A percentile compares a stretch with the other conserved stretches of the same genome.
Evolutionary conservation across 2,888 invertebrate species (phyloP).

Genomic region (Acheta domesticus): DNA sequence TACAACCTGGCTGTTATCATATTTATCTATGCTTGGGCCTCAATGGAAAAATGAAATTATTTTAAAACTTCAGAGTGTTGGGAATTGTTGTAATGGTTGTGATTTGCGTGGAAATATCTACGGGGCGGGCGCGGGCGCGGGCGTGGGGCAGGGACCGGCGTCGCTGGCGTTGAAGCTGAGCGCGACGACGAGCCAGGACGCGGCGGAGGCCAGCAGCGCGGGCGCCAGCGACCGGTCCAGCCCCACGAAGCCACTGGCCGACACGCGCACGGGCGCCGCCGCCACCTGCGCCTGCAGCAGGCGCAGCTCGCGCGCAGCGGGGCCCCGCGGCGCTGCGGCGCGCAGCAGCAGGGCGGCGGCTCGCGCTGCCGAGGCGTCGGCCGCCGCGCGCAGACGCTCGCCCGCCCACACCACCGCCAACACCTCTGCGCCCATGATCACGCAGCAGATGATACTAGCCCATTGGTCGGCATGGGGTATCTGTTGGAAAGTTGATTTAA

Average conservation of each 20-base stretch:
- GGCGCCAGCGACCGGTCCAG: neutral
- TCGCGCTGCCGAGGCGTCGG: neutral
- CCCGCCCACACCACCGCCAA: neutral
- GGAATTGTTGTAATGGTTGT: no score
- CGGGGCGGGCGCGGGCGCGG: no score
- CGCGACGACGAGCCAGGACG: neutral
- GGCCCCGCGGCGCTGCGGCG: neutral
- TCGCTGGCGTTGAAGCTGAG: neutral
- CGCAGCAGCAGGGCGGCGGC: neutral
- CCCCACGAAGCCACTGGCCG: neutral
- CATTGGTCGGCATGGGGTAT: no score
- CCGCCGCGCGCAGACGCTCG: neutral
- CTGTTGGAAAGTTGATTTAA: no score
- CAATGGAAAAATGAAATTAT: no score
- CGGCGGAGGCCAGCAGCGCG: neutral
- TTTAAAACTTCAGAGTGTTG: no score
- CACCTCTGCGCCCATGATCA: neutral
- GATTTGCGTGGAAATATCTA: no score
- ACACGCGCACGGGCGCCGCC: neutral
- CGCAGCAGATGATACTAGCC: neutral
- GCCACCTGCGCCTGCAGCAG: slow-evolving; percentile 4
- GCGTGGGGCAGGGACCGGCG: no score
- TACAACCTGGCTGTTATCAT: no score
- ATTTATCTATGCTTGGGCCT: no score
- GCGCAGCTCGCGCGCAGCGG: neutral